Evolutionary conservation across 2,113 vertebrate species (phyloP), one percentile per base, ranked within the genome.

Genomic region (Galemys pyrenaicus): DNA sequence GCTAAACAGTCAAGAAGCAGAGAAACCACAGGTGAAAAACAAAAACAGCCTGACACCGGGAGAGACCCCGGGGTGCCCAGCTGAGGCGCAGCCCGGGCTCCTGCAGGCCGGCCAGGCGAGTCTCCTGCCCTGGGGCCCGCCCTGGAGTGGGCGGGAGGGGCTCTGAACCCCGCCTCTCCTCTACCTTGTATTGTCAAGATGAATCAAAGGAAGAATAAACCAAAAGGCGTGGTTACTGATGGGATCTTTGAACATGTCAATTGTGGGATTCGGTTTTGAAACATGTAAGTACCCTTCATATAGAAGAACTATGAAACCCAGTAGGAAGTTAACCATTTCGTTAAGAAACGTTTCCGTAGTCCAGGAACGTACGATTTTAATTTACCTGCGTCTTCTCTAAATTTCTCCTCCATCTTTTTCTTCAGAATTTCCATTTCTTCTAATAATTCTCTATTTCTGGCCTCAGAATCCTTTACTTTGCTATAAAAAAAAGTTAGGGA

Each of bases 361-460:
- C 81, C 75, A 89, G 93, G 95, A 51, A 44, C 11, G 87, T 70
- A 7, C 39, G 30, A 90, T 68, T 85, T 95, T 68, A 70, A 93
- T 91, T 96, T 97, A 99, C 99, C 99, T 98, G 98, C 98, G 94
- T 99, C 99, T 4, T 98, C 97, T 95, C 98, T 98, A 65, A 98
- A 98, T 41, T 98, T 99, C 91, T 99, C 99, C 96, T 99, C 99
- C 97, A 99, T 83, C 83, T 99, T 99, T 97, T 99, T 99, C 98
- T 99, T 99, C 98, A 99, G 96, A 94, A 83, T 96, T 81, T 99
- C 99, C 97, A 99, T 89, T 97, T 99, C 99, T 97, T 99, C 99
- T 58, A 97, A 95, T 75, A 99, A 98, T 86, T 99, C 99, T 95
- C 95, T 97, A 54, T 98, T 99, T 97, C 97, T 99, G 73, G 98